Base-by-base conservation (phyloP, 2,888 invertebrate genomes). In the Oscheius sp. region DNA sequence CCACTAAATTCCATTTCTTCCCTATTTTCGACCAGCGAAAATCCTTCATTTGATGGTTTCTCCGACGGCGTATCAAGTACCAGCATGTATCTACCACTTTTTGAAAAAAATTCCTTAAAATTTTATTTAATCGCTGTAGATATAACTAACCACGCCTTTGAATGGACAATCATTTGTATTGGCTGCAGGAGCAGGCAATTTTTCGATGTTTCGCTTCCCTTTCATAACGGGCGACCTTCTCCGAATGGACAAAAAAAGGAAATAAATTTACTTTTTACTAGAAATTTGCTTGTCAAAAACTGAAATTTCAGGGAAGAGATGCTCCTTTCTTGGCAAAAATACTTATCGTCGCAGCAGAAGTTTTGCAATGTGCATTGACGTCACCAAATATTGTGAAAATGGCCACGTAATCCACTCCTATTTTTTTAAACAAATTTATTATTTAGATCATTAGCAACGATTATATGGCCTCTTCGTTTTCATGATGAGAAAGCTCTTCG, bases 321-420 rank as follows among this genome's bases (percentile, higher is more conserved):
- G 49, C 73, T n/a, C 52, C 68, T 6, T 73, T 73, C 52, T 27
- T 73, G 12, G 45, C 59, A 9, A 56, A 43, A 46, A 18, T 73
- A 1, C 45, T 73, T 13, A 13, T 69, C 18, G 41, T 49, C 7
- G 73, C 69, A 2, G 68, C 45, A n/a, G 73, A 73, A 25, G 69
- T 73, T 59, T 58, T 73, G 12, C 68, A 68, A 18, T 69, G 41
- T 13, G 73, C 46, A 21, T 3, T 13, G 0, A 18, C 18, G 1
- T 73, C 73, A 9, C 35, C 58, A 7, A 69, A 21, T 41, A 29
- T 73, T 21, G 59, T 73, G 6, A 73, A 73, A 41, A 69, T 73
- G 73, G 21, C 73, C 16, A 41, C 49, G 66, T 64, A 46, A 46
- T n/a, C 9, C 35, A 35, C 35, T 35, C 3, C n/a, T 61, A 35